Conservation (phyloP, 2,113 vertebrate genomes). For the Myotis yumanensis region DNA sequence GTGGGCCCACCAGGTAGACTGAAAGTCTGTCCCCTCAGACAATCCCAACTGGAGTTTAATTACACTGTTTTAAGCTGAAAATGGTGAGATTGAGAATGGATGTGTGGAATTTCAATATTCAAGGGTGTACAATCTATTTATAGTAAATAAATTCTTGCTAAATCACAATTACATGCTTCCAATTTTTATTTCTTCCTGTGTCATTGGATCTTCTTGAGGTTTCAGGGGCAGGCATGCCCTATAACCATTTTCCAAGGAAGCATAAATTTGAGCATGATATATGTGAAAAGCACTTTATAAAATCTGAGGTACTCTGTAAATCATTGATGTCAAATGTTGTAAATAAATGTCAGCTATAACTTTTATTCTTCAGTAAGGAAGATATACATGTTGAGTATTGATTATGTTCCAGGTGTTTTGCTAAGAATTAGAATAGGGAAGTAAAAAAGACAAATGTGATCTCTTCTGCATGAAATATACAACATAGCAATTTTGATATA, state of each 20-base stretch:
- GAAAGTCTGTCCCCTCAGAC: neutral
- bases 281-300: neutral
- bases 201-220: neutral
- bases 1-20: neutral
- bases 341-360: neutral
- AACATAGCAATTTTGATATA: neutral
- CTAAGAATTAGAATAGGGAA: neutral
- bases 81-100: neutral
- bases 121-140: neutral
- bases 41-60: neutral
- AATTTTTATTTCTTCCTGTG: neutral
- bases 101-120: neutral
- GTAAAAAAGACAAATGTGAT: neutral
- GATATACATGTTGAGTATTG: neutral
- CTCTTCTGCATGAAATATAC: neutral
- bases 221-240: neutral
- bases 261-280: neutral
- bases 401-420: neutral
- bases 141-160: neutral
- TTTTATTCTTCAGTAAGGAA: neutral
- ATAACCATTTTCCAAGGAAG: neutral
- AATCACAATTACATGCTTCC: neutral
- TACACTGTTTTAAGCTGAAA: neutral
- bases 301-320: neutral
- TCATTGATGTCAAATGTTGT: neutral